Evolutionary conservation across 2,888 invertebrate species (phyloP).

Genomic region (Leptinotarsa haldemani): DNA sequence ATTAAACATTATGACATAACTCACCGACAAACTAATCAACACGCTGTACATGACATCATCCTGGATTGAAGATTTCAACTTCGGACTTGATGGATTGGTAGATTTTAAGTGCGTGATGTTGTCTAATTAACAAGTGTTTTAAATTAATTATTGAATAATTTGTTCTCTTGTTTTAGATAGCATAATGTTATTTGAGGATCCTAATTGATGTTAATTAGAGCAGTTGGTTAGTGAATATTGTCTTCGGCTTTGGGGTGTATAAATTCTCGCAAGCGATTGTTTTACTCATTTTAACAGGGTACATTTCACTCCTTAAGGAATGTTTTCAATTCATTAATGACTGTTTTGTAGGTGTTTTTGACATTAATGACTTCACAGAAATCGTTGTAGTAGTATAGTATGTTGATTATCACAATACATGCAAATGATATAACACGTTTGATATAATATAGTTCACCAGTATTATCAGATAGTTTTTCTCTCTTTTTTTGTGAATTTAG

Average conservation of each 20-base stretch:
- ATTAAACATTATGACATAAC: slow-evolving; percentile 40
- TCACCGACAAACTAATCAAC: slow-evolving; percentile 60
- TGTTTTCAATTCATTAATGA: no score
- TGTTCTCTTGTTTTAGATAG: slow-evolving; percentile 52
- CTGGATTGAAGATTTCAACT: slow-evolving; percentile 56
- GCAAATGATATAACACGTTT: no score
- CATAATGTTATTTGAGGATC: slow-evolving; percentile 51
- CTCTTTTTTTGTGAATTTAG: no score
- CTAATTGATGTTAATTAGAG: slow-evolving; percentile 45
- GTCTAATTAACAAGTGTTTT: slow-evolving; percentile 63
- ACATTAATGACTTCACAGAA: no score
- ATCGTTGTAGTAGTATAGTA: no score
- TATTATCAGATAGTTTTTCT: no score
- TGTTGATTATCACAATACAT: no score
- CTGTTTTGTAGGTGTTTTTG: no score
- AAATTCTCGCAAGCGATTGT: neutral
- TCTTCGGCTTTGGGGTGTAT: neutral
- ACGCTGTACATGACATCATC: slow-evolving; percentile 59
- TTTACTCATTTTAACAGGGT: neutral
- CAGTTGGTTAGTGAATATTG: slow-evolving; percentile 47
- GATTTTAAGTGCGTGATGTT: slow-evolving; percentile 61
- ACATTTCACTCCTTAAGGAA: neutral
- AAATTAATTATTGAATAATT: slow-evolving; percentile 63
- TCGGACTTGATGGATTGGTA: slow-evolving; percentile 57
- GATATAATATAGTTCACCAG: no score